Evolutionary conservation across 2,888 invertebrate genomes (phyloP).

Genomic region (Xestoiulus laeticollis): DNA sequence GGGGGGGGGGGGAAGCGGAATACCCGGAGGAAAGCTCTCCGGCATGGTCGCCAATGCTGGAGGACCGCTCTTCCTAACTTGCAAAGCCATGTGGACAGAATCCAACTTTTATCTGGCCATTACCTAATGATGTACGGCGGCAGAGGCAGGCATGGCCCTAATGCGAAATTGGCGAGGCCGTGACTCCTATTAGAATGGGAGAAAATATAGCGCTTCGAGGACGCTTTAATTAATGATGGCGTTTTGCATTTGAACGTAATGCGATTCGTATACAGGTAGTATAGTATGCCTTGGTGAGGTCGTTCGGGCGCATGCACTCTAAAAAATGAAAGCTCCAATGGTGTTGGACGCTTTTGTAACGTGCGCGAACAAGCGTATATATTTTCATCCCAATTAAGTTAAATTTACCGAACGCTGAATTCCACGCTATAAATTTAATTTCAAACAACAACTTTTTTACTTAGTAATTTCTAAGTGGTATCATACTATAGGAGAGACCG

Average conservation of each 20-base stretch:
- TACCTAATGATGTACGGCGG: conserved; percentile 19
- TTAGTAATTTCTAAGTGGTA: too few species aligned
- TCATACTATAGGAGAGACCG: too few species aligned
- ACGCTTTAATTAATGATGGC: conserved; percentile 29
- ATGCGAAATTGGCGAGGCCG: conserved; percentile 3
- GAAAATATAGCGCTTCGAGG: conserved; percentile 11
- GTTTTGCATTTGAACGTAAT: neutral
- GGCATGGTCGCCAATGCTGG: neutral
- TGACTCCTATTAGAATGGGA: conserved; percentile 31
- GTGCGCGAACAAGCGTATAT: too few species aligned
- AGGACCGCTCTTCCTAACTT: neutral
- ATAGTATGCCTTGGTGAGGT: neutral
- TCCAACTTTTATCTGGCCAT: conserved; percentile 24
- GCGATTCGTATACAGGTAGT: neutral
- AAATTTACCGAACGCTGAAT: too few species aligned
- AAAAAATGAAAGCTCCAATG: neutral
- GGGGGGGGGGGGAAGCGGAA: neutral
- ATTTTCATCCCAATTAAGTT: too few species aligned
- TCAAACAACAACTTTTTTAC: too few species aligned
- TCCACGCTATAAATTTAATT: too few species aligned
- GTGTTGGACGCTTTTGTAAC: neutral
- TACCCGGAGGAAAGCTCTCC: conserved; percentile 47
- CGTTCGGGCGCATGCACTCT: neutral
- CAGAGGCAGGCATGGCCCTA: neutral
- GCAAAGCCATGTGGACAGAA: neutral